Conservation (phyloP, 2,888 invertebrate genomes). For the Xanthia icteritia region DNA sequence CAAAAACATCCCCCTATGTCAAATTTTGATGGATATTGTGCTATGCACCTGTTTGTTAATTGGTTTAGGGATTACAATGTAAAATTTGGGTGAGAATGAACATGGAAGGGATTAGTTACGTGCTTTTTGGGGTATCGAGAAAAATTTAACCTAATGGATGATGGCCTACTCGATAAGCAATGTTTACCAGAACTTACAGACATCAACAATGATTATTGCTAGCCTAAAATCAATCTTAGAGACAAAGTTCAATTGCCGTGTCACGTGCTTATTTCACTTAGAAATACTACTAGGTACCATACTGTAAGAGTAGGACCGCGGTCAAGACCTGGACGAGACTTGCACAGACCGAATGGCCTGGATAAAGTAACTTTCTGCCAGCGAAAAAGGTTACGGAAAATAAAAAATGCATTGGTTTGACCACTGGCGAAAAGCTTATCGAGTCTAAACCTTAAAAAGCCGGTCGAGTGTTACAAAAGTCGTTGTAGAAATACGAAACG, state of each 20-base stretch:
- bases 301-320: neutral
- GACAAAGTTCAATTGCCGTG: too few species aligned
- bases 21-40: conserved; percentile 27
- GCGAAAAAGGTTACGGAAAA: neutral
- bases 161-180: neutral
- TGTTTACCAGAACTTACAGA: neutral
- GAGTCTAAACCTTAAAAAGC: neutral
- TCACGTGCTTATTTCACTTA: neutral
- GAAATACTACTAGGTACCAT: neutral
- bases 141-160: neutral
- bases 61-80: conserved; percentile 23
- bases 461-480: neutral
- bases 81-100: neutral
- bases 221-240: neutral
- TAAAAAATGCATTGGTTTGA: neutral
- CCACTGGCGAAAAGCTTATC: neutral
- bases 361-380: neutral
- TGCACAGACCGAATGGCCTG: neutral
- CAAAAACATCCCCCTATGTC: conserved; percentile 24
- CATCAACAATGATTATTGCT: too few species aligned
- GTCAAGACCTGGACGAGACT: neutral
- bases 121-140: neutral
- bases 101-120: neutral
- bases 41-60: conserved; percentile 44
- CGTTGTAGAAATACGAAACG: too few species aligned